phyloP scores from a whole-genome alignment of 2,888 invertebrate species.

The Heliconius charithonia region DNA sequence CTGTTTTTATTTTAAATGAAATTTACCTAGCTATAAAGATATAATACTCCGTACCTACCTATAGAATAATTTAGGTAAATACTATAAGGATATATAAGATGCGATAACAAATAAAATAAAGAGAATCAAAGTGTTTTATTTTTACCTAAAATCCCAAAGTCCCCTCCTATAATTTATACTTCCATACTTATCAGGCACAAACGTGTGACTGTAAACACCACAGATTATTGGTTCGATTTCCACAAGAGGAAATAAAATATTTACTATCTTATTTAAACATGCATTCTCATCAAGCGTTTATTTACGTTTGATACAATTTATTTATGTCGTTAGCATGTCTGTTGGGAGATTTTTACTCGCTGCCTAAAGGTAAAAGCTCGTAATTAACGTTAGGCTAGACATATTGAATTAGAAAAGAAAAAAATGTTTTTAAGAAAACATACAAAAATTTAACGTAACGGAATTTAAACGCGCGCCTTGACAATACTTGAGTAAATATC shows the following conservation, averaged over 20 bases:
- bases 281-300: not conserved
- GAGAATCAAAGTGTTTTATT: constrained; percentile 63
- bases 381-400: no score
- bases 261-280: no score
- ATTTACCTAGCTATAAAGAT: constrained; percentile 53
- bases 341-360: not conserved
- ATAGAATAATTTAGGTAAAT: constrained; percentile 66
- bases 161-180: not conserved
- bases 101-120: constrained; percentile 66
- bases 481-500: no score
- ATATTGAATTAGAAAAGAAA: no score
- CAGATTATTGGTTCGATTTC: not conserved
- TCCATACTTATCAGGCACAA: not conserved
- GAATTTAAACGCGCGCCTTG: no score
- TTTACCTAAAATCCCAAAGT: constrained; percentile 39
- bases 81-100: constrained; percentile 64
- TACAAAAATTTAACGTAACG: no score
- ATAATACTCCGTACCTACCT: constrained; percentile 75
- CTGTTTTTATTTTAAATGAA: constrained; percentile 50
- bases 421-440: no score
- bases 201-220: not conserved
- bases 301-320: not conserved
- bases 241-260: no score
- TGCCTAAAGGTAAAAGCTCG: no score
- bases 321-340: not conserved